Percentiles rank a stretch among this genome's conserved stretches.
These are phyloP conservation scores for Galendromus occidentalis DNA, from an alignment of 1,140 invertebrate genomes.

Conservation along the genomic window DNA sequence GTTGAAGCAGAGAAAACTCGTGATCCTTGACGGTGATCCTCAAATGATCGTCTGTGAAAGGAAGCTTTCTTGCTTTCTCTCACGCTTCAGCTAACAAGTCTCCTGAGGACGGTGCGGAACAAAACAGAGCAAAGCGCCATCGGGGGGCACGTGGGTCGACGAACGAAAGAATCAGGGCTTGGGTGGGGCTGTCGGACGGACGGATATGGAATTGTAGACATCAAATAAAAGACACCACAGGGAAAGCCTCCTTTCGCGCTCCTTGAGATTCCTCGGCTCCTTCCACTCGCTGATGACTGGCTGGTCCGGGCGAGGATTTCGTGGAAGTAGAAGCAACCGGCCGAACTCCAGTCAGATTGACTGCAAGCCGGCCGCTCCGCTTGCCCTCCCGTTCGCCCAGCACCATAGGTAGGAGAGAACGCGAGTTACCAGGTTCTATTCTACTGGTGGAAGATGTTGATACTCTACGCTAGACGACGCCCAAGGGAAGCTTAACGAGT, in stretches of 20 bases:
- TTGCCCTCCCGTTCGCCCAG: too few relatives aligned
- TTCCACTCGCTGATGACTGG: too few relatives aligned
- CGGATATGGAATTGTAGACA: constrained; percentile 11
- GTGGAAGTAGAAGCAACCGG: too few relatives aligned
- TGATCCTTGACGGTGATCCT: neutral
- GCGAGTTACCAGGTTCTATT: neutral
- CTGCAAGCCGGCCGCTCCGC: too few relatives aligned
- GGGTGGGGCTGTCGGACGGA: neutral
- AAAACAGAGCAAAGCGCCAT: neutral
- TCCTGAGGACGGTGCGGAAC: neutral
- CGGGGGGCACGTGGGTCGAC: neutral
- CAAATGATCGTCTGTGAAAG: constrained; percentile 7
- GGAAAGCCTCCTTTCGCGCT: neutral
- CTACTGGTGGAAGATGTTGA: constrained; percentile 12
- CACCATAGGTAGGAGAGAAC: too few relatives aligned
- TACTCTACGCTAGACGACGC: neutral
- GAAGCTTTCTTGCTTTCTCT: neutral
- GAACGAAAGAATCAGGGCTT: neutral
- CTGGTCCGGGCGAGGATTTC: too few relatives aligned
- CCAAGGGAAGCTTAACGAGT: too few relatives aligned
- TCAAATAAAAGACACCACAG: constrained; percentile 11
- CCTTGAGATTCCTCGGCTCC: too few relatives aligned
- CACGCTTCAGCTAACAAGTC: constrained; percentile 2
- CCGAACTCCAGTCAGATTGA: too few relatives aligned
- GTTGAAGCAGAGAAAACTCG: too few relatives aligned